Base-by-base conservation (phyloP, 2,888 invertebrate genomes). In the Apeira syringaria region DNA sequence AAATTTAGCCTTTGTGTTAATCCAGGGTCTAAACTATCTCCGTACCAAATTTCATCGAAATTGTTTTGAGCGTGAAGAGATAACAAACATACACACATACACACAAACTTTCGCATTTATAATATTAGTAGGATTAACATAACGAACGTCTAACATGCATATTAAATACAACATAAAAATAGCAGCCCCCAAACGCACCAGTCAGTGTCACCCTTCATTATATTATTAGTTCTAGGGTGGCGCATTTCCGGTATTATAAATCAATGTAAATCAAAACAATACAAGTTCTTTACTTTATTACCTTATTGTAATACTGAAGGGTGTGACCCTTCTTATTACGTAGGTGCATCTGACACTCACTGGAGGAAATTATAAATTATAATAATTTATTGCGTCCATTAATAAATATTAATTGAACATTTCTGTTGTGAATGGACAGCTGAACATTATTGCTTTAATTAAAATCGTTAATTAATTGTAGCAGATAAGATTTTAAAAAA, bases 321-420 rank as follows among this genome's bases (percentile, higher is more conserved):
- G 45, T 30, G 45, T 35, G 31, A 46, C 45, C 39, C 39, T 46
- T 34, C 31, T 35, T 15, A 45, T 35, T 39, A 26, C 22, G 13
- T 34, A 27, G 24, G 26, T 22, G 35, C 30, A 40, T 39, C 38
- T 18, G 37, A 37, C 33, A 33, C 8, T 4, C 30, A 29, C 11
- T 36, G 29, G 15, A 50, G 56, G 53, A 53, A 36, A 53, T 52
- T 47, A 43, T 56, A 56, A 56, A 52, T 50, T 47, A 48, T 6
- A 15, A 25, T 43, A 38, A 50, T 47, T 50, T 50, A 50, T 51
- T 36, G 30, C 49, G n/a, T 35, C 33, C 35, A 40, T 34, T 46
- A 48, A 50, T 50, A 35, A 33, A 47, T 40, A 46, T 55, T 31
- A 46, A 48, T 48, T 42, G 46, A 44, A 50, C 44, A 33, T 47